Base-by-base conservation (phyloP, 2,113 vertebrate species). In the Phocoena phocoena region DNA sequence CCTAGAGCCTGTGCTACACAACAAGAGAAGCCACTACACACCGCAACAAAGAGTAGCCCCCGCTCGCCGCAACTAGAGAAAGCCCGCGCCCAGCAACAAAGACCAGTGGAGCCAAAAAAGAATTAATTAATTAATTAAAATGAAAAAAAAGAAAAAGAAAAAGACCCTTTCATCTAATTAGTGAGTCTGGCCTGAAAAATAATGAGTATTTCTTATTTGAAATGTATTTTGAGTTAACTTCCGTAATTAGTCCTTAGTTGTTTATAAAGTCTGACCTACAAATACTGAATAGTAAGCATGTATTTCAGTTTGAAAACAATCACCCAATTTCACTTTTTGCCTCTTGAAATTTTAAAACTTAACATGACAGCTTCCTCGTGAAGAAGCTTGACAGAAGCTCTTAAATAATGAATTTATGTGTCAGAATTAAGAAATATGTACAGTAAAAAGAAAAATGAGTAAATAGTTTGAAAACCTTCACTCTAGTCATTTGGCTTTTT, bases 161-260 rank as follows among this genome's bases (percentile, higher is more conserved):
- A 88, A 74, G 17, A 70, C 25, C 8, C 2, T 76, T 93, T 77
- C 6, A 8, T 84, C 17, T 90, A 55, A 28, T 36, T 63, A 38
- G 41, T 81, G 6, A 36, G 6, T 33, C 65, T 83, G 55, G 15
- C 13, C 25, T 53, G n/a, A n/a, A 89, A 70, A 96, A 90, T 55
- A 74, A 73, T 47, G 53, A 65, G 1, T 71, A 79, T 70, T 96
- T 95, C 23, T 76, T 81, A 55, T 44, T 88, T 95, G 68, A 85
- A 96, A 71, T 70, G 11, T 92, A 50, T 71, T 88, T 93, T 84
- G 53, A 41, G 18, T 88, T 89, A 85, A 79, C 96, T 87, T 97
- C 87, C 41, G 86, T 82, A 68, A 13, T 77, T 55, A 68, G 47
- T 62, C n/a, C 8, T 50, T 58, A 41, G 41, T 79, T 63, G 28